Percentiles rank a stretch among this genome's conserved stretches.
Conservation (phyloP, 1,140 invertebrate species). For the Capitella teleta region DNA sequence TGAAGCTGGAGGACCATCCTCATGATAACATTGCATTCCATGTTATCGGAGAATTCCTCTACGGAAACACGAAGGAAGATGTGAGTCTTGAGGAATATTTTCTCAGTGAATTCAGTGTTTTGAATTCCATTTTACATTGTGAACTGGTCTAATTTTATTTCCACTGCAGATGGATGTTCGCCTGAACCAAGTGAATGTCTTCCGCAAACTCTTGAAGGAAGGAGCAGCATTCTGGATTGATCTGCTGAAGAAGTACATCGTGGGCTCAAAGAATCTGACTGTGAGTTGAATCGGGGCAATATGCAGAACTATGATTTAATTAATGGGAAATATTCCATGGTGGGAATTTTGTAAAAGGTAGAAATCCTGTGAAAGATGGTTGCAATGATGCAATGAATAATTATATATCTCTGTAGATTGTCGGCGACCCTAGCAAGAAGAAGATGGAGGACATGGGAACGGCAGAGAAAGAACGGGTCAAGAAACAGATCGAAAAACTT, state of each 20-base stretch:
- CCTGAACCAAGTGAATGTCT: slow-evolving; percentile 57
- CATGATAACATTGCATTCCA: slow-evolving; percentile 62
- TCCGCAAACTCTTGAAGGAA: slow-evolving; percentile 54
- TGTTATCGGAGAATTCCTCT: slow-evolving; percentile 70
- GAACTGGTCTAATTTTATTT: slow-evolving; percentile 7
- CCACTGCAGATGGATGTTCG: slow-evolving; percentile 55
- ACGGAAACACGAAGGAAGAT: slow-evolving; percentile 61
- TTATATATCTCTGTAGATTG: no score
- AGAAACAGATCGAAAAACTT: slow-evolving; percentile 51
- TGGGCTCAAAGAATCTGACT: slow-evolving; percentile 44
- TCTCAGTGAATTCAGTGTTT: slow-evolving; percentile 12
- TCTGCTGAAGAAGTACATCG: slow-evolving; percentile 59
- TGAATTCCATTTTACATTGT: slow-evolving; percentile 11
- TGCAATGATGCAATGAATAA: no score
- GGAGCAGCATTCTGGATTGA: slow-evolving; percentile 58
- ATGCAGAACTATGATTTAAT: no score
- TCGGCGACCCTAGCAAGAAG: slow-evolving; percentile 41
- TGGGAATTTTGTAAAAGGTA: no score
- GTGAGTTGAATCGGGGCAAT: slow-evolving; percentile 19
- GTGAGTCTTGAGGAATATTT: slow-evolving; percentile 45
- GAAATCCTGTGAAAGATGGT: no score
- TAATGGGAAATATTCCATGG: no score
- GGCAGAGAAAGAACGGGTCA: slow-evolving; percentile 56
- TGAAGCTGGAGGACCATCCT: slow-evolving; percentile 60
- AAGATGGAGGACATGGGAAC: slow-evolving; percentile 49